Evolutionary conservation across 2,113 vertebrate genomes (phyloP), one percentile per base, ranked within the genome.

Genomic region (Hiodon tergisus): DNA sequence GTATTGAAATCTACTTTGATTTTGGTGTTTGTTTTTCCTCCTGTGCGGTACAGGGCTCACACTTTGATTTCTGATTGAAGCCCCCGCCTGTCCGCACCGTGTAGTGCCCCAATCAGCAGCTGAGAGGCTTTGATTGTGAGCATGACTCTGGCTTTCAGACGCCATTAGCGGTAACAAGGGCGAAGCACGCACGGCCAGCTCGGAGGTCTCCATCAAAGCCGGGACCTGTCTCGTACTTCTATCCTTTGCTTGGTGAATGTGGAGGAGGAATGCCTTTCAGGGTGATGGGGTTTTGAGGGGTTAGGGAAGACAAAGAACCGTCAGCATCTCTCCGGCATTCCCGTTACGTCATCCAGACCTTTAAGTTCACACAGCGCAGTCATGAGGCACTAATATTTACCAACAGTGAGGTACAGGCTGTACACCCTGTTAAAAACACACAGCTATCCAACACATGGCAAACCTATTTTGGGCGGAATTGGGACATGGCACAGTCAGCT

Each of bases 151-250:
- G 69, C 72, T 81, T 70, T 77, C 53, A 67, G 17, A 70, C 71
- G 80, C 69, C 65, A 81, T 81, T 77, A 79, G 75, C 47, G 57
- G 65, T 78, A 79, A 81, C 77, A 79, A 78, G 47, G 52, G 59
- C 72, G 31, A 51, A 67, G 54, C 68, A 59, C 68, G 67, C 53
- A 70, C 69, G 62, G 67, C 59, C 74, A 52, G 16, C 31, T 61
- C 58, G 9, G 58, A 51, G 46, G n/a, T 58, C 68, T 62, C 71
- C 66, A 74, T 75, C 65, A 71, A 72, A 74, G 60, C 54, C 48
- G 48, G 74, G 60, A 52, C 74, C 69, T 67, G 58, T 67, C 53
- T 63, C 13, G 31, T 31, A 31, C 31, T 31, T 31, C 31, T 31
- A 31, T 31, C 31, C 31, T 31, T 31, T 4, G 46, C 73, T 47